These are phyloP conservation scores for Cylas formicarius DNA, from an alignment of 1,140 invertebrate species.

Conservation along the genomic window DNA sequence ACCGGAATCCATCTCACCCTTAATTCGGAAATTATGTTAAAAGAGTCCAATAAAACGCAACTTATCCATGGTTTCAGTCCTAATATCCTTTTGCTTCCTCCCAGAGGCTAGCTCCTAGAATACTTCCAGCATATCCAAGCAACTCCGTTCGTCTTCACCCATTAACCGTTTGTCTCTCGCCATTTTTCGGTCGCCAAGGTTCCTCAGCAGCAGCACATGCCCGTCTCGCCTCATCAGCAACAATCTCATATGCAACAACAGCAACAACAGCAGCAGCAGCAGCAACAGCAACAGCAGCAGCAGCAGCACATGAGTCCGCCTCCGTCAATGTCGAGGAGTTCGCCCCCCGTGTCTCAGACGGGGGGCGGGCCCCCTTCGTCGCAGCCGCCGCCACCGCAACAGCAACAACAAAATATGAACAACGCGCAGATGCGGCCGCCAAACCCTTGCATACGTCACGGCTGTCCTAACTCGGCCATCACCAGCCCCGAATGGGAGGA, in stretches of 20 bases:
- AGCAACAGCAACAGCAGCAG: slow-evolving; percentile 40
- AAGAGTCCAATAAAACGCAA: too few relatives aligned
- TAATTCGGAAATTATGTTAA: too few relatives aligned
- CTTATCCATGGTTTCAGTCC: too few relatives aligned
- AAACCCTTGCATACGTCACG: slow-evolving; percentile 76
- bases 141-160: too few relatives aligned
- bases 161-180: too few relatives aligned
- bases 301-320: slow-evolving; percentile 44
- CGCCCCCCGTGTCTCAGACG: slow-evolving; percentile 39
- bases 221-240: slow-evolving; percentile 29
- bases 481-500: slow-evolving; percentile 93
- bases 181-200: too few relatives aligned
- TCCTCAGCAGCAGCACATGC: slow-evolving; percentile 35
- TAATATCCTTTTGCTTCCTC: too few relatives aligned
- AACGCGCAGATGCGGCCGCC: slow-evolving; percentile 45
- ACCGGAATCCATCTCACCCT: too few relatives aligned
- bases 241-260: slow-evolving; percentile 38
- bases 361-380: slow-evolving; percentile 39
- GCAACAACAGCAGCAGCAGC: slow-evolving; percentile 35
- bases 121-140: too few relatives aligned
- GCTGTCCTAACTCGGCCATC: slow-evolving; percentile 84
- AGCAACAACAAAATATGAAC: slow-evolving; percentile 40
- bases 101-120: too few relatives aligned
- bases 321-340: slow-evolving; percentile 42
- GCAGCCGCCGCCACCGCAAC: slow-evolving; percentile 41